These are phyloP conservation scores for Rhipidura dahli DNA, from an alignment of 2,113 vertebrate genomes.

Conservation along the genomic window DNA sequence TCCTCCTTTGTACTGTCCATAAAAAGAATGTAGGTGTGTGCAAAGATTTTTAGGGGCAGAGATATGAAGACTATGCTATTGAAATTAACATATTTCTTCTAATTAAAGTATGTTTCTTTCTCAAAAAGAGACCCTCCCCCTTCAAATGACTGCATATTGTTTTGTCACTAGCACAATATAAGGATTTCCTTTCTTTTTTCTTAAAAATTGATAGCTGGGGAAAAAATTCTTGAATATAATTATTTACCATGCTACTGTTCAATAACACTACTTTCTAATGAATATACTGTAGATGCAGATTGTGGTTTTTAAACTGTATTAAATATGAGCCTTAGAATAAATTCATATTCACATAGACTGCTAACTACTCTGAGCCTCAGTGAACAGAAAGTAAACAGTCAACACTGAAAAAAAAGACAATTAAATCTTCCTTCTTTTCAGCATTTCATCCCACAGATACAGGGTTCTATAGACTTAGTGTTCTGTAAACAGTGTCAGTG, in stretches of 20 bases:
- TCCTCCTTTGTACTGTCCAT: slow-evolving; percentile 77
- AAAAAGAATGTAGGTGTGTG: slow-evolving; percentile 64
- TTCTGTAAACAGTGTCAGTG: not conserved
- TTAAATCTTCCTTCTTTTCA: not conserved
- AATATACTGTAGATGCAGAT: not conserved
- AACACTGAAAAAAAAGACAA: not conserved
- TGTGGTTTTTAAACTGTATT: not conserved
- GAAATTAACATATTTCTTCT: slow-evolving; percentile 63
- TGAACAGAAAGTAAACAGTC: slow-evolving; percentile 26
- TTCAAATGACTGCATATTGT: not conserved
- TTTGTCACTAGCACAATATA: slow-evolving; percentile 22
- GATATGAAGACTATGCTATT: slow-evolving; percentile 48
- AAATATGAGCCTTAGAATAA: slow-evolving; percentile 41
- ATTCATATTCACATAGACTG: slow-evolving; percentile 61
- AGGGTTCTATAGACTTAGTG: not conserved
- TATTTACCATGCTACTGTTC: not conserved
- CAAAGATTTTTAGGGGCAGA: slow-evolving; percentile 51
- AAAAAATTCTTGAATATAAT: not conserved
- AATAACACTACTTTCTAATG: not conserved
- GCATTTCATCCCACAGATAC: not conserved
- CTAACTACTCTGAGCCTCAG: slow-evolving; percentile 42
- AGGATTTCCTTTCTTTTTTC: not conserved
- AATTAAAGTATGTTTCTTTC: slow-evolving; percentile 68
- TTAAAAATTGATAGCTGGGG: not conserved
- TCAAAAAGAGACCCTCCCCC: slow-evolving; percentile 49